Conservation (phyloP, 2,888 invertebrate genomes). For the Fissipunctia ypsillon region DNA sequence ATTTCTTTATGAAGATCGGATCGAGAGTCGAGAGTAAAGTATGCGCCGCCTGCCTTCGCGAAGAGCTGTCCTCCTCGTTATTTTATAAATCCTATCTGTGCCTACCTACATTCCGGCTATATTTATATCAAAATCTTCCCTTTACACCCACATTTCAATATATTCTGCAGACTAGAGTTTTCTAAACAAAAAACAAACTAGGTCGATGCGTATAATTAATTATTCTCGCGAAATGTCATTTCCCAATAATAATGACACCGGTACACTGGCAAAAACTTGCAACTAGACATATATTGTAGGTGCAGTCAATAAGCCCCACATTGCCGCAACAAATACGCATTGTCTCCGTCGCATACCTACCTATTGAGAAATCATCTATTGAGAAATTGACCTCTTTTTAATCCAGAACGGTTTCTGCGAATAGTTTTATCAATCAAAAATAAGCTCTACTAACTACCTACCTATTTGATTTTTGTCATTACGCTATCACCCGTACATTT, state of each 20-base stretch:
- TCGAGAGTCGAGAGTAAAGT: conserved; percentile 87
- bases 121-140: conserved; percentile 44
- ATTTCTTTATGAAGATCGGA: conserved; percentile 91
- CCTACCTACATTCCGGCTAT: conserved; percentile 57
- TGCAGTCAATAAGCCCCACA: conserved; percentile 69
- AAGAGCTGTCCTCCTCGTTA: conserved; percentile 76
- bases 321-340: conserved; percentile 71
- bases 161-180: conserved; percentile 11
- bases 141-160: conserved; percentile 18
- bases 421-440: conserved; percentile 39
- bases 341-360: conserved; percentile 55
- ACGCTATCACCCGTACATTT: not conserved
- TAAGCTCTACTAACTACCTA: not conserved
- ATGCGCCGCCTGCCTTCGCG: conserved; percentile 80
- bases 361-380: conserved; percentile 64
- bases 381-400: conserved; percentile 56
- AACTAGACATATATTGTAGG: conserved; percentile 61
- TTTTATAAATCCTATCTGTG: conserved; percentile 78
- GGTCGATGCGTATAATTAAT: conserved; percentile 48
- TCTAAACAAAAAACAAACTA: conserved; percentile 23
- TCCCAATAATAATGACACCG: conserved; percentile 65
- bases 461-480: conserved; percentile 16
- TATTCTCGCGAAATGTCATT: conserved; percentile 55
- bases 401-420: conserved; percentile 27
- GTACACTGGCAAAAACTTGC: conserved; percentile 59